Evolutionary conservation across 2,888 invertebrate genomes (phyloP), one percentile per base, ranked within the genome.

Genomic region (Lepidocyrtoides sp.): DNA sequence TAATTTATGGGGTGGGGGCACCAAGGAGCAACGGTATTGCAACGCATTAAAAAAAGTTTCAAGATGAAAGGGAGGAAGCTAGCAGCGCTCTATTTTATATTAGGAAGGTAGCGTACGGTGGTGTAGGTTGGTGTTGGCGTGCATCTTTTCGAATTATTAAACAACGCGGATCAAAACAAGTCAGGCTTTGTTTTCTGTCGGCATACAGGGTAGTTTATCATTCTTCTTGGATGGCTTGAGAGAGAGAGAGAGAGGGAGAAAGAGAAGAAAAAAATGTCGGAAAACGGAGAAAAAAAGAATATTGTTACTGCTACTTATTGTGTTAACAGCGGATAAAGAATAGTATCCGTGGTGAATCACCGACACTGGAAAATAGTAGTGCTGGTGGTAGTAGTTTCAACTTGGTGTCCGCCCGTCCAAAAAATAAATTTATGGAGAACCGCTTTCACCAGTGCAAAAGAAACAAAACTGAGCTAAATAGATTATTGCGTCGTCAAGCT

Each of bases 1-100:
- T 83, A 83, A 83, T 83, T 83, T 83, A 83, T 83, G 83, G 66
- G 83, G 66, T 83, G 63, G 44, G 57, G 66, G 83, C 83, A 83
- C 66, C 81, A 69, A 72, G 84, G 84, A 69, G 84, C 84, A 72
- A 85, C 60, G 63, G 66, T 41, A 83, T 48, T 83, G 83, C 66
- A 66, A 83, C 63, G 83, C 66, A 81, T 81, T 81, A 60, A 81
- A 81, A n/a, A 60, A 60, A 81, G 60, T 81, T 77, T 60, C 57
- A 60, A 60, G 81, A 81, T 60, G 81, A 81, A 60, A 81, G 57
- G 23, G 51, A 60, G 57, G 60, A 41, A 36, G 36, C 41, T 54
- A 10, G 54, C 32, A 54, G 14, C 4, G 29, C 79, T 44, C 10
- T 14, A 12, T 81, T 79, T 17, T 81, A 36, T 60, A 54, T 60